A percentile compares a stretch with the other conserved stretches of the same genome.
These are phyloP conservation scores for Zaprionus gabonicus DNA, from an alignment of 1,140 invertebrate genomes.

Conservation along the genomic window DNA sequence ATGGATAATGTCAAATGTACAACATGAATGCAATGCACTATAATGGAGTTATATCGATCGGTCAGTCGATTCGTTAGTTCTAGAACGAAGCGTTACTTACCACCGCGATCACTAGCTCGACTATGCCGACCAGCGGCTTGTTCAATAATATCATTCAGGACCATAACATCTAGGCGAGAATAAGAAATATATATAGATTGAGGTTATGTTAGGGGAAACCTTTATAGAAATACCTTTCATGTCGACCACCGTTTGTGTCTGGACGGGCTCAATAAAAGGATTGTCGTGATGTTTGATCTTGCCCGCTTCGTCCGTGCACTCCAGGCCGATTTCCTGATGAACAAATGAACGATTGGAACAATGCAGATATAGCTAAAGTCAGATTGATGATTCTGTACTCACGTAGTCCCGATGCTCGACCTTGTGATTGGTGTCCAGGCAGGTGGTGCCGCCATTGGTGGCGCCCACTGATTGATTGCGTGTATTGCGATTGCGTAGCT, in stretches of 20 bases:
- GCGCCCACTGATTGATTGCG: slow-evolving; percentile 88
- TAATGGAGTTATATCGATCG: slow-evolving; percentile 8
- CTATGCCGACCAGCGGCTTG: slow-evolving; percentile 95
- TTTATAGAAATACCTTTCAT: slow-evolving; percentile 92
- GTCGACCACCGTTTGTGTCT: slow-evolving; percentile 94
- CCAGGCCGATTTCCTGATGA: slow-evolving; percentile 84
- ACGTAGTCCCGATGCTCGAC: slow-evolving; percentile 89
- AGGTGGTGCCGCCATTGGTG: slow-evolving; percentile 85
- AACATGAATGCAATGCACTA: slow-evolving; percentile 64
- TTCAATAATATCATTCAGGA: slow-evolving; percentile 98
- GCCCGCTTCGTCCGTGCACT: slow-evolving; percentile 91
- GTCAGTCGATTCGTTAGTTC: slow-evolving; percentile 12
- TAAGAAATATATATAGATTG: neutral
- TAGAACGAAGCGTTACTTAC: slow-evolving; percentile 86
- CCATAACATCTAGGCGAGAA: slow-evolving; percentile 94
- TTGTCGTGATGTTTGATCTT: slow-evolving; percentile 95
- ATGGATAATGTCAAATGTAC: slow-evolving; percentile 56
- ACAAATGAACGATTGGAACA: too few relatives aligned
- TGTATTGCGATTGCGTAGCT: slow-evolving; percentile 90
- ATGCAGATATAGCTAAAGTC: neutral
- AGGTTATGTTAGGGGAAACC: neutral
- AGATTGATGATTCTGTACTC: slow-evolving; percentile 75
- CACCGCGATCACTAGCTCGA: slow-evolving; percentile 92
- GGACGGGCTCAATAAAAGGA: slow-evolving; percentile 94
- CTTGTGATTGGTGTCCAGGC: slow-evolving; percentile 89